These are phyloP conservation scores for Gallirallus australis DNA, from an alignment of 2,797 vertebrate species.

Conservation along the genomic window DNA sequence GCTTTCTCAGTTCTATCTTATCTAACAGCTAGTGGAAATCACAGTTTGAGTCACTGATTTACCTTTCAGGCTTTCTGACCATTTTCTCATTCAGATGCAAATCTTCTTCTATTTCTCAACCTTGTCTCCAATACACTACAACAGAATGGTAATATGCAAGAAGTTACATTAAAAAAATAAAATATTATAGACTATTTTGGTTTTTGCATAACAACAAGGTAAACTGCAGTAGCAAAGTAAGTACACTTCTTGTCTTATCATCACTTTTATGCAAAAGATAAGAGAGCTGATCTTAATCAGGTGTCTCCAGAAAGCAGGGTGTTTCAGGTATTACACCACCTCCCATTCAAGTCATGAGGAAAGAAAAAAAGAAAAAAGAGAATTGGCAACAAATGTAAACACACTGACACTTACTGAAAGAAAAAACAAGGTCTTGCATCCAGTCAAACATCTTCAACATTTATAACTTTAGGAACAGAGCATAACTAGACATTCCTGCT, in stretches of 20 bases:
- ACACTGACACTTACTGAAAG: background rate
- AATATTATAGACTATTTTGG: background rate
- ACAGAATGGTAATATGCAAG: background rate
- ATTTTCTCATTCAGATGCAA: background rate
- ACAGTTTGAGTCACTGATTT: background rate
- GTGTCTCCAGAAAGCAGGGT: background rate
- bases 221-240: constrained; percentile 17
- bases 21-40: constrained; percentile 5
- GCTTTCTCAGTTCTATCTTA: background rate
- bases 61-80: background rate
- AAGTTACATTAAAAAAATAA: constrained; percentile 18
- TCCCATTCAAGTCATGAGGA: background rate
- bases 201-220: background rate
- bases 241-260: background rate
- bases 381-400: background rate
- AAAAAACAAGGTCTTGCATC: background rate
- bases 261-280: background rate
- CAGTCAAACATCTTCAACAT: accelerated
- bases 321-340: background rate
- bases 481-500: background rate
- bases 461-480: background rate
- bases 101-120: constrained; percentile 2
- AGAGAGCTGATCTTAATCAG: background rate
- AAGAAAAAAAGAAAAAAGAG: background rate
- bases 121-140: background rate